Evolutionary conservation across 2,113 vertebrate genomes (phyloP), one percentile per base, ranked within the genome.

Genomic region (Neoarius graeffei): DNA sequence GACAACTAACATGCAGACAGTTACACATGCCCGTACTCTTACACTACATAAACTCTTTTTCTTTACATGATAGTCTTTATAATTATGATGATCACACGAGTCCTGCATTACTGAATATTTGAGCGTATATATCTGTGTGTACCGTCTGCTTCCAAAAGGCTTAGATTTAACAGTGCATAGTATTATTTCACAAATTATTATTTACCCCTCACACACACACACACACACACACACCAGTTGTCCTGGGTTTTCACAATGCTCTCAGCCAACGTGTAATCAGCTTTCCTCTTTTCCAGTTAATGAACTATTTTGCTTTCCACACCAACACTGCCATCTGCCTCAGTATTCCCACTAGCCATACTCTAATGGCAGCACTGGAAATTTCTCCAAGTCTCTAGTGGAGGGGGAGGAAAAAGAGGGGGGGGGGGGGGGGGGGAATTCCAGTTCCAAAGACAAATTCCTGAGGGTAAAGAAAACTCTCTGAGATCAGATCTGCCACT

Each of bases 41-140:
- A 48, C 1, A 48, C 7, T 74, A n/a, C 1, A 62, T 42, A 42
- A 42, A 42, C 42, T 62, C 59, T 60, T 60, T 23, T 35, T 82
- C 57, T 42, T 17, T 48, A 62, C 56, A 81, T 60, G 25, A 3
- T 5, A 10, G 15, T 19, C 25, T 84, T n/a, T 54, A 69, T 35
- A 14, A 59, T 73, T 14, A 74, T 42, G 50, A 74, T 48, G 50
- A 74, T 59, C 83, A 56, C 30, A 76, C 56, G 13, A 48, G 52
- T 3, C 89, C 91, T 79, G 85, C 87, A 85, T 69, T 89, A 80
- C 57, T 83, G 64, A 79, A 23, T 27, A 77, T 79, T 54, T 52
- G 42, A n/a, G 2, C n/a, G 62, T 42, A 42, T 4, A 42, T 42
- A 42, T 30, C 11, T 64, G 5, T 91, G 59, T 57, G 35, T 69